These are phyloP conservation scores for Brachypalpus laphriformis DNA, from an alignment of 2,888 invertebrate species.

Conservation along the genomic window DNA sequence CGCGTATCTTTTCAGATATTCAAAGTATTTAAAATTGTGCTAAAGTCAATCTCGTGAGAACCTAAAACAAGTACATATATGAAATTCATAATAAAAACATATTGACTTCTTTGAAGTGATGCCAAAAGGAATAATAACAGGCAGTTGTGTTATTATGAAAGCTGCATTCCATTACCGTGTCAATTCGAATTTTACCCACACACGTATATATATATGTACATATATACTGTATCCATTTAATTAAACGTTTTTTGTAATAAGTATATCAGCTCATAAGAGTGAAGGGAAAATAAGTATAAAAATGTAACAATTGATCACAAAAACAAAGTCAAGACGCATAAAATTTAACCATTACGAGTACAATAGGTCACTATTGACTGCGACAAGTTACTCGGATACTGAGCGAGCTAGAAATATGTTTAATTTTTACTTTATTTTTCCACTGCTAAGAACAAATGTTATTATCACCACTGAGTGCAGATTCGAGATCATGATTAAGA, in stretches of 20 bases:
- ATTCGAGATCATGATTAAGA: no score
- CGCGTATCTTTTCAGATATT: neutral
- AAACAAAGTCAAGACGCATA: no score
- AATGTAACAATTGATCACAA: no score
- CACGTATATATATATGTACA: neutral
- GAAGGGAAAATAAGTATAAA: no score
- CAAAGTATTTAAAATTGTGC: neutral
- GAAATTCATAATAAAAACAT: neutral
- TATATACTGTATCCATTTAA: neutral
- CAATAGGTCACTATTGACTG: no score
- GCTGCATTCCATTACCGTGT: neutral
- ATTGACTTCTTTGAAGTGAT: slow-evolving; percentile 27
- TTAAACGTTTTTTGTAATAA: neutral
- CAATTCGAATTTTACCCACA: neutral
- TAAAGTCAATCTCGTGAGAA: neutral
- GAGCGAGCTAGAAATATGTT: no score
- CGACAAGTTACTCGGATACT: no score
- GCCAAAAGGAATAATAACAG: slow-evolving; percentile 48
- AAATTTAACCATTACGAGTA: no score
- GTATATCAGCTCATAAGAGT: no score
- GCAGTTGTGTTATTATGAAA: neutral
- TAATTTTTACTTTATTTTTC: no score
- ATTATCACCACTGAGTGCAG: no score
- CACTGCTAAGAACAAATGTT: no score
- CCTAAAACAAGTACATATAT: neutral